Base-by-base conservation (phyloP, 2,888 invertebrate genomes). In the Mycalesis mineus region DNA sequence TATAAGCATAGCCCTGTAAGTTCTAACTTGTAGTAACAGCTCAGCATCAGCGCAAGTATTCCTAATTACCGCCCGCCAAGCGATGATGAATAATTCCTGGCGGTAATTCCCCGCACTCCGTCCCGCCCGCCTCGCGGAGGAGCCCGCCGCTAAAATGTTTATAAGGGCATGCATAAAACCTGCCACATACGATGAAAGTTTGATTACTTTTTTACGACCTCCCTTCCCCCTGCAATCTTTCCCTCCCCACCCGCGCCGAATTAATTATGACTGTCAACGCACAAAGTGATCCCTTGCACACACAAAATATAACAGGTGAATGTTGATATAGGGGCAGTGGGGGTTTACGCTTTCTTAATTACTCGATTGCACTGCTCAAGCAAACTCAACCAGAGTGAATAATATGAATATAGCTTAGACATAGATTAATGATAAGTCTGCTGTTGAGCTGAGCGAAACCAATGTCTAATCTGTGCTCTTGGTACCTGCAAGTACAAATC, bases 171-270 rank as follows among this genome's bases (percentile, higher is more conserved):
- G 41, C 61, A 57, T 61, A 61, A 57, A 55, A 55, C 47, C 49
- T 50, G 61, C 50, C 65, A 55, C 54, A 62, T 56, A 62, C 58
- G 65, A 68, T 69, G 68, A 67, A 73, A 72, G 65, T 72, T 71
- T 72, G 72, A 72, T 73, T 69, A 72, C 68, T 65, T 69, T 73
- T 74, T 74, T 74, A 72, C 68, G 70, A 68, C 51, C 60, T 33
- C 17, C 54, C 48, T 52, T 41, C 45, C 22, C 17, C 22, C 13
- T 33, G 9, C 15, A 52, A 39, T 29, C 36, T 15, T 7, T 56
- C 41, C n/a, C 36, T 31, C 42, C 15, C 53, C 47, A 17, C 50
- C 33, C 40, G 36, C 33, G 41, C 33, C 44, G 64, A 67, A 68
- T 68, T 71, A 67, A 71, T 67, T 68, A 70, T 65, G 64, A 62